Conservation (phyloP, 2,888 invertebrate species). For the Mesorhabditis spiculigera region DNA sequence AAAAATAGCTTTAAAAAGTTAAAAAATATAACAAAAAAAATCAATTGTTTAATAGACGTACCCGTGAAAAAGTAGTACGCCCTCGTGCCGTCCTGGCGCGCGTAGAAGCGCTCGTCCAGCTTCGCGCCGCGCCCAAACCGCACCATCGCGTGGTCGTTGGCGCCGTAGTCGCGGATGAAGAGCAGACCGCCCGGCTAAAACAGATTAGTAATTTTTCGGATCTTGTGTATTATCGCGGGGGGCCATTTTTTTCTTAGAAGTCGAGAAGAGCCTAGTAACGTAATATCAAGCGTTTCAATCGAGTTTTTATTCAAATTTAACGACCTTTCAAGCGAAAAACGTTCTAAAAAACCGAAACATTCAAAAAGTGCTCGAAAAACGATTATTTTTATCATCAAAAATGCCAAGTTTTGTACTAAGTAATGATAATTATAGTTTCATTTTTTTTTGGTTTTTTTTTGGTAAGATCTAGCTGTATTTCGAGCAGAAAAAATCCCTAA, state of each 20-base stretch:
- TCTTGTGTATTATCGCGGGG: slow-evolving; percentile 53
- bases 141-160: slow-evolving; percentile 91
- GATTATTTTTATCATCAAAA: no score
- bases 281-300: neutral
- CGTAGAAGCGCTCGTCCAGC: slow-evolving; percentile 81
- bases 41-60: slow-evolving; percentile 26
- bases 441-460: no score
- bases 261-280: no score
- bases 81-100: slow-evolving; percentile 93
- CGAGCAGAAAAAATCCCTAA: no score
- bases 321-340: neutral
- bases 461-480: no score
- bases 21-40: neutral
- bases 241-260: no score
- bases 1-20: neutral
- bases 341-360: slow-evolving; percentile 3
- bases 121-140: slow-evolving; percentile 88
- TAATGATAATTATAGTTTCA: no score
- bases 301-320: neutral
- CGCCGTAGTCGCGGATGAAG: slow-evolving; percentile 86
- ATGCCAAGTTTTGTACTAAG: no score
- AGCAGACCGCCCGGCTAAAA: slow-evolving; percentile 72
- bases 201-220: slow-evolving; percentile 22
- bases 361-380: neutral
- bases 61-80: slow-evolving; percentile 64